Evolutionary conservation across 2,888 invertebrate species (phyloP).

Genomic region (Malacosoma neustria): DNA sequence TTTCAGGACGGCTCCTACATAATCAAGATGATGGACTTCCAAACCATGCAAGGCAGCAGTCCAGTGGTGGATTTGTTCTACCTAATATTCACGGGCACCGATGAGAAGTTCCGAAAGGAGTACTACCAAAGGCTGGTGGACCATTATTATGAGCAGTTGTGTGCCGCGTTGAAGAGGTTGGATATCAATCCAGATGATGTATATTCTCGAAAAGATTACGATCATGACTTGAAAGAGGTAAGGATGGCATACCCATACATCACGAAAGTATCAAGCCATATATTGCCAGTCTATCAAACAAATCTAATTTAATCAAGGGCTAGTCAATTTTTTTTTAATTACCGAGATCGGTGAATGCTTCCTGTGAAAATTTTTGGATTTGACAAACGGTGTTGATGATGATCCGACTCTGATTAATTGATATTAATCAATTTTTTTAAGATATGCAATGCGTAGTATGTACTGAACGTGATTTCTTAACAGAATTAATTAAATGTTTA

Average conservation of each 20-base stretch:
- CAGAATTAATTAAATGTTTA: too few species aligned
- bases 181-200: slow-evolving; percentile 16
- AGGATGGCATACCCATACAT: too few species aligned
- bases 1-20: slow-evolving; percentile 22
- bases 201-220: slow-evolving; percentile 21
- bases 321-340: too few species aligned
- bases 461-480: too few species aligned
- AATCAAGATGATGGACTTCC: slow-evolving; percentile 22
- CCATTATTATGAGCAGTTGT: slow-evolving; percentile 22
- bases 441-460: too few species aligned
- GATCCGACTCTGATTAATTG: too few species aligned
- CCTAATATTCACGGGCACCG: slow-evolving; percentile 25
- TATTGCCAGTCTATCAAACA: too few species aligned
- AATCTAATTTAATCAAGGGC: background rate
- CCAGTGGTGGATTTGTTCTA: slow-evolving; percentile 21
- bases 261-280: too few species aligned
- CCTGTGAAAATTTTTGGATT: too few species aligned
- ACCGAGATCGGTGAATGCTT: too few species aligned
- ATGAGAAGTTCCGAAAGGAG: slow-evolving; percentile 21
- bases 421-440: too few species aligned
- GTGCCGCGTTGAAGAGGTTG: slow-evolving; percentile 15
- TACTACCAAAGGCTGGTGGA: slow-evolving; percentile 18
- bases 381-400: too few species aligned
- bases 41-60: slow-evolving; percentile 16
- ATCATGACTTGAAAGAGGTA: slow-evolving; percentile 18